phyloP scores from a whole-genome alignment of 2,113 vertebrate genomes.

The Eudyptes chrysolophus region DNA sequence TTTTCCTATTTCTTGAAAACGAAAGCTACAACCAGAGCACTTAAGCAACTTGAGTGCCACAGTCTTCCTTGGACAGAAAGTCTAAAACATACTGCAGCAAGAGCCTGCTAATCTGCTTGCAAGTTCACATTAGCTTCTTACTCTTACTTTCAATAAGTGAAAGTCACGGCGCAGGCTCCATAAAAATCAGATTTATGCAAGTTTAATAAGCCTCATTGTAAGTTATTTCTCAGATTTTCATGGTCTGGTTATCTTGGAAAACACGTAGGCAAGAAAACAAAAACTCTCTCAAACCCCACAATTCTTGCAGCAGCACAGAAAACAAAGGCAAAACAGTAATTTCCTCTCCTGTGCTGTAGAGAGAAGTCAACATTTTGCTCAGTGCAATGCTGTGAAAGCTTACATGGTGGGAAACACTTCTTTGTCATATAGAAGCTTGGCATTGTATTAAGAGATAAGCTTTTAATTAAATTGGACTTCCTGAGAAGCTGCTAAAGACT shows the following conservation, averaged over 20 bases:
- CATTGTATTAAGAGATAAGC: not conserved
- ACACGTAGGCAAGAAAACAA: not conserved
- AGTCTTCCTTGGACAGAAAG: not conserved
- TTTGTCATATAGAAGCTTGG: not conserved
- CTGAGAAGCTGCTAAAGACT: not conserved
- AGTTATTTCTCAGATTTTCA: not conserved
- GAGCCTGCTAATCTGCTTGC: not conserved
- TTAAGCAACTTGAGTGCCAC: not conserved
- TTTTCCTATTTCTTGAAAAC: not conserved
- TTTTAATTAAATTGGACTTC: conserved; percentile 26
- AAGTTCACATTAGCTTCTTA: conserved; percentile 34
- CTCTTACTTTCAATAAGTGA: conserved; percentile 19
- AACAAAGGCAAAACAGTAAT: not conserved
- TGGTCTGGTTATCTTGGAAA: not conserved
- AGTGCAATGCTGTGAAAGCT: not conserved
- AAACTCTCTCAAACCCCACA: not conserved
- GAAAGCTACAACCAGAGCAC: not conserved
- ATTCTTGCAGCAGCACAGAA: not conserved
- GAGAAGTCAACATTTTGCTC: not conserved
- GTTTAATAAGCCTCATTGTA: not conserved
- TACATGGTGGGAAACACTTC: not conserved
- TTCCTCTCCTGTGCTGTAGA: not conserved
- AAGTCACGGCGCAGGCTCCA: not conserved
- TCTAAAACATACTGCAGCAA: not conserved
- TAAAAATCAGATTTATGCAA: conserved; percentile 52